A percentile compares a stretch with the other conserved stretches of the same genome.
Conservation (phyloP, 2,113 vertebrate genomes). For the Spermophilus dauricus region DNA sequence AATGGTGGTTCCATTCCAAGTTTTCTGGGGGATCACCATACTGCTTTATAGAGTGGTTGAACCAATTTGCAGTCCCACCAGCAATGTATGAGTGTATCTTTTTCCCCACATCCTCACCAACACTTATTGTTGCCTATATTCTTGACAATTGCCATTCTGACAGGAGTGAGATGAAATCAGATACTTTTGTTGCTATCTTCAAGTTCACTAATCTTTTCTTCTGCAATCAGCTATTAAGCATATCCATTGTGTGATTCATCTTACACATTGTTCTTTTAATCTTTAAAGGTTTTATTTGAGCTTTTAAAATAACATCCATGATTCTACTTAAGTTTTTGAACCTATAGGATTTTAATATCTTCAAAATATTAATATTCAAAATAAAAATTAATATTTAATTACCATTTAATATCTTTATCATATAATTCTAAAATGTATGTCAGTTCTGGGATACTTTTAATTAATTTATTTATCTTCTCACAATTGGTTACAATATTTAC, state of each 20-base stretch:
- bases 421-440: conserved; percentile 32
- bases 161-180: background rate
- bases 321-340: conserved; percentile 28
- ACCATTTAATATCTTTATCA: background rate
- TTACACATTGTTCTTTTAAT: background rate
- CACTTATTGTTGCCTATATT: too few relatives aligned
- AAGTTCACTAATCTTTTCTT: background rate
- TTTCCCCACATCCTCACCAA: too few relatives aligned
- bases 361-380: too few relatives aligned
- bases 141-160: too few relatives aligned
- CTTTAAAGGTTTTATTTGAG: conserved; percentile 29
- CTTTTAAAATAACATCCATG: background rate
- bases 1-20: too few relatives aligned
- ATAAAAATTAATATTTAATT: too few relatives aligned
- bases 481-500: background rate
- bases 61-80: too few relatives aligned
- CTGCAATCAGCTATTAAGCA: background rate
- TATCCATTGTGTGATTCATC: background rate
- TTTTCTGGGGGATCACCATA: too few relatives aligned
- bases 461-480: background rate
- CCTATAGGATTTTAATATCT: background rate
- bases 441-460: background rate
- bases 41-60: too few relatives aligned
- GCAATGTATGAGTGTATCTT: too few relatives aligned
- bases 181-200: background rate